These are phyloP conservation scores for Delphinus delphis DNA, from an alignment of 2,113 vertebrate genomes.

Conservation along the genomic window DNA sequence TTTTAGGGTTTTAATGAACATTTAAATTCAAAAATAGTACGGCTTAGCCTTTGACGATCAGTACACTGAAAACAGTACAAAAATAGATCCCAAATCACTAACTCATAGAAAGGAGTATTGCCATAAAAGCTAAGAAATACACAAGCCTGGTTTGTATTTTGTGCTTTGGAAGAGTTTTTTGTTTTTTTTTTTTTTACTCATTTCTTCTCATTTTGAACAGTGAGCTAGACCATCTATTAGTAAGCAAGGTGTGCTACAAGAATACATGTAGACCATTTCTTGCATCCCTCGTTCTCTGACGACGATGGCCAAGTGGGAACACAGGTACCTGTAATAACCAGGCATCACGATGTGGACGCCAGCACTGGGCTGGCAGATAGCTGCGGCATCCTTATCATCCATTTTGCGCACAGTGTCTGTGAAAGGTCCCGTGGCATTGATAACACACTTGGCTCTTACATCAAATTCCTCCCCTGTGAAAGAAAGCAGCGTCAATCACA, in stretches of 20 bases:
- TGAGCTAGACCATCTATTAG: neutral
- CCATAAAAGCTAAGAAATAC: neutral
- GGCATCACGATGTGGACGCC: slow-evolving; percentile 94
- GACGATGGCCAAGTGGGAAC: neutral
- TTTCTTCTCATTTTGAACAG: neutral
- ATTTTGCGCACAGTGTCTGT: slow-evolving; percentile 93
- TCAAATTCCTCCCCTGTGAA: slow-evolving; percentile 98
- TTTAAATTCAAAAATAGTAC: neutral
- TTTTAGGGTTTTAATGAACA: neutral
- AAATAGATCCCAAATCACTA: neutral
- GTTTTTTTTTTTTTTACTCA: neutral
- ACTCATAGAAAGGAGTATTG: neutral
- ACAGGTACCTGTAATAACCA: slow-evolving; percentile 92
- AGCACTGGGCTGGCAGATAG: slow-evolving; percentile 93
- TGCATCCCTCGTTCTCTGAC: neutral
- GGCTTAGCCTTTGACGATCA: neutral
- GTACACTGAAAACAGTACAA: neutral
- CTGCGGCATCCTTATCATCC: slow-evolving; percentile 89
- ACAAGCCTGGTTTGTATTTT: neutral
- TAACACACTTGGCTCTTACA: slow-evolving; percentile 99
- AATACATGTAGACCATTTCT: neutral
- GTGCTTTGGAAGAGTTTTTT: neutral
- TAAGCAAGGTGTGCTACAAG: neutral
- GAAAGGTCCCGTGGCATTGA: slow-evolving; percentile 98
- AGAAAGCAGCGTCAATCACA: slow-evolving; percentile 94